Percentiles rank a stretch among this genome's conserved stretches.
Conservation (phyloP, 2,888 invertebrate species). For the Eupithecia exiguata region DNA sequence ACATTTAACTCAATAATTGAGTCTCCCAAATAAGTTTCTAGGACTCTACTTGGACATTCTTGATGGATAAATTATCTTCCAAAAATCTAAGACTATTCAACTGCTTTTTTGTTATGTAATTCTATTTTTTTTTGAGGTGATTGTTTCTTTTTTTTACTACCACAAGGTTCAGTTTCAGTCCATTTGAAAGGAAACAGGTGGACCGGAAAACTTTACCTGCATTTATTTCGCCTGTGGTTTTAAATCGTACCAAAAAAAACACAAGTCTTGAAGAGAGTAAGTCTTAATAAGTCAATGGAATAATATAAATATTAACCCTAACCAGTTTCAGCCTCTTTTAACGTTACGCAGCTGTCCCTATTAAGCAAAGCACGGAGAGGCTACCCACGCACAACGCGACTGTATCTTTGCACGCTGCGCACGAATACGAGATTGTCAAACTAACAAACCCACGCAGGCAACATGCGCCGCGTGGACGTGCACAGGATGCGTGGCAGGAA, state of each 20-base stretch:
- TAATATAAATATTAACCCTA: neutral
- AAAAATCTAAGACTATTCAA: constrained; percentile 23
- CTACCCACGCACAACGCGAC: too few species aligned
- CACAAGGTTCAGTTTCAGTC: neutral
- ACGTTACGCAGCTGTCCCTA: too few species aligned
- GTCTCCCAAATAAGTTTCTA: constrained; percentile 21
- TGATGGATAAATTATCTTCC: constrained; percentile 28
- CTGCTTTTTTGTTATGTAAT: neutral
- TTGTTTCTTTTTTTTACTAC: neutral
- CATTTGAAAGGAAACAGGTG: neutral
- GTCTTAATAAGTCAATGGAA: neutral
- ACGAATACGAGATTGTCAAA: too few species aligned
- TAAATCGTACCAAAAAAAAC: neutral
- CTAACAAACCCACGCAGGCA: too few species aligned
- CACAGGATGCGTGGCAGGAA: too few species aligned
- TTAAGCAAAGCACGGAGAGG: too few species aligned
- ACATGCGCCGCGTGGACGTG: too few species aligned
- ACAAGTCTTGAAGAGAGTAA: too few species aligned
- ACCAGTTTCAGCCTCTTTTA: neutral
- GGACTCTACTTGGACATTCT: constrained; percentile 16
- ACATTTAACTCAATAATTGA: constrained; percentile 19
- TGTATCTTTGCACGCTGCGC: too few species aligned
- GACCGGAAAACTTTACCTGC: neutral
- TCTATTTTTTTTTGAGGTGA: neutral
- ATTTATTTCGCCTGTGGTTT: neutral